Percentiles rank a stretch among this genome's conserved stretches.
phyloP scores from a whole-genome alignment of 1,140 invertebrate genomes.

The Achroia grisella region DNA sequence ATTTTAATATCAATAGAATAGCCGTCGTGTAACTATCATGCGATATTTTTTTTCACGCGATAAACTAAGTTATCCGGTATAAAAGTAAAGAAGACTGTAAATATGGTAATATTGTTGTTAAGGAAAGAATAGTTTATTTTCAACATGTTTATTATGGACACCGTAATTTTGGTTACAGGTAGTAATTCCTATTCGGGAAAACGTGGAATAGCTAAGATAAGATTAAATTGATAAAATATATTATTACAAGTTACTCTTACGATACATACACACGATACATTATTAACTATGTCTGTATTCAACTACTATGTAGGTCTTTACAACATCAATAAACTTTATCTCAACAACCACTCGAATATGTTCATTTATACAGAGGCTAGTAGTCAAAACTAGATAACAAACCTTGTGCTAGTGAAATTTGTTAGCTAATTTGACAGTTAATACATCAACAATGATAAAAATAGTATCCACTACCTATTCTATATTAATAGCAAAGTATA shows the following conservation, averaged over 20 bases:
- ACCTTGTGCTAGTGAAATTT: slow-evolving; percentile 24
- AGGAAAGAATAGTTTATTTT: no score
- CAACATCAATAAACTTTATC: slow-evolving; percentile 54
- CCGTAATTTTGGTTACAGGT: no score
- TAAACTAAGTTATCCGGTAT: no score
- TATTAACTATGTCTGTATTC: slow-evolving; percentile 27
- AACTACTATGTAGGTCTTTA: slow-evolving; percentile 26
- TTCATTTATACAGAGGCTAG: slow-evolving; percentile 39
- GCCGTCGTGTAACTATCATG: no score
- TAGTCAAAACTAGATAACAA: slow-evolving; percentile 37
- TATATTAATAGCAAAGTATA: slow-evolving; percentile 32
- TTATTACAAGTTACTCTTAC: slow-evolving; percentile 10
- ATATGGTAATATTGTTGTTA: no score
- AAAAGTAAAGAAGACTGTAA: no score
- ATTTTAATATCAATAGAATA: no score
- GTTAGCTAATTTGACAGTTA: slow-evolving; percentile 49
- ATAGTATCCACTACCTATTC: slow-evolving; percentile 21
- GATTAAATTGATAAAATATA: slow-evolving; percentile 16
- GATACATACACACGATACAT: slow-evolving; percentile 17
- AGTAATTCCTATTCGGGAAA: not conserved
- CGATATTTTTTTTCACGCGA: no score
- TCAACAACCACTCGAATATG: slow-evolving; percentile 46
- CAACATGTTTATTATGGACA: no score
- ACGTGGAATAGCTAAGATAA: slow-evolving; percentile 21
- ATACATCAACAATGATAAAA: slow-evolving; percentile 46